Conservation (phyloP, 2,113 vertebrate genomes). For the Perccottus glenii region DNA sequence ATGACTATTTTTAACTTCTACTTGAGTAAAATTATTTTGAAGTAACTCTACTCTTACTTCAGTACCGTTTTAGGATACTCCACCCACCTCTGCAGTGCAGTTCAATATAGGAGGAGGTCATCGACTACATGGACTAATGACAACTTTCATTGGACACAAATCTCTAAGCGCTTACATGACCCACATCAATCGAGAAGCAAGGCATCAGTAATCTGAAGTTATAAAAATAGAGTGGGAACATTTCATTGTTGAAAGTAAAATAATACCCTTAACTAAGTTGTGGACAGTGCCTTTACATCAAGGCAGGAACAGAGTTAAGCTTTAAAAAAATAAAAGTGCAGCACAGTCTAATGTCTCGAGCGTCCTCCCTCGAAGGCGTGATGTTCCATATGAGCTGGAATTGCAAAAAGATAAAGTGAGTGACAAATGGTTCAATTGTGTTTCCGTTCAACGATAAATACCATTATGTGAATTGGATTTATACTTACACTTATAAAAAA, state of each 20-base stretch:
- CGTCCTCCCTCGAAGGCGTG: slow-evolving; percentile 94
- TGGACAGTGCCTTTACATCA: slow-evolving; percentile 30
- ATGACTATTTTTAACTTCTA: too few relatives aligned
- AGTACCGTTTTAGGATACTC: too few relatives aligned
- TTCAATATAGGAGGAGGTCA: slow-evolving; percentile 30
- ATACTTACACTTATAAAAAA: slow-evolving; percentile 98
- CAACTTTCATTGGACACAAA: neutral
- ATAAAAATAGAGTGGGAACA: slow-evolving; percentile 73
- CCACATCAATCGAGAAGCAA: slow-evolving; percentile 38
- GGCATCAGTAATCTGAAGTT: slow-evolving; percentile 60
- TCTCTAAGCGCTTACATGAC: slow-evolving; percentile 29
- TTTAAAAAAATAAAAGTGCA: slow-evolving; percentile 31
- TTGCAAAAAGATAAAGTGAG: slow-evolving; percentile 53
- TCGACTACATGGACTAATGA: slow-evolving; percentile 13
- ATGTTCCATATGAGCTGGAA: slow-evolving; percentile 95
- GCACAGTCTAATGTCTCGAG: slow-evolving; percentile 83
- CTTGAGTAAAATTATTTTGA: too few relatives aligned
- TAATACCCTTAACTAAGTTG: slow-evolving; percentile 52
- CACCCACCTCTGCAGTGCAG: slow-evolving; percentile 30
- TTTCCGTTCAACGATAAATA: too few relatives aligned
- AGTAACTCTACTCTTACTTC: too few relatives aligned
- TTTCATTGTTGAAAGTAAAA: slow-evolving; percentile 56
- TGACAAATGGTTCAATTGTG: neutral
- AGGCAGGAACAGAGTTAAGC: slow-evolving; percentile 59
- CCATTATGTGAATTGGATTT: neutral